Evolutionary conservation across 1,140 invertebrate genomes (phyloP).

Genomic region (Drosophila grimshawi): DNA sequence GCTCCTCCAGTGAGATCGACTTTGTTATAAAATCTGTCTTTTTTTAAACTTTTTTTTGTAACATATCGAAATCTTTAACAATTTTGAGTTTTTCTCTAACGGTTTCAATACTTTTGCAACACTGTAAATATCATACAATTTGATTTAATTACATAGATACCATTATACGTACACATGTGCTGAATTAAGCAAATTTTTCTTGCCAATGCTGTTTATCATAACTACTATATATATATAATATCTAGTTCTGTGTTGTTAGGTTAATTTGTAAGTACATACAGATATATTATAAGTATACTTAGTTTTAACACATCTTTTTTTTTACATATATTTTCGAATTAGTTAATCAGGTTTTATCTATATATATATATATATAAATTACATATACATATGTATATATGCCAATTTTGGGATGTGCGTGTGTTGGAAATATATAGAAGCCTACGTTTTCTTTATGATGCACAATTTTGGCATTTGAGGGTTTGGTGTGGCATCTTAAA

Average conservation of each 20-base stretch:
- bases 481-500: conserved; percentile 70
- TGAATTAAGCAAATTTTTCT: conserved; percentile 60
- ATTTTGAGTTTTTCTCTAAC: conserved; percentile 25
- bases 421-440: conserved; percentile 27
- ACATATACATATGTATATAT: conserved; percentile 11
- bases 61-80: conserved; percentile 30
- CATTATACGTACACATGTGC: conserved; percentile 61
- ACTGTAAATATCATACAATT: conserved; percentile 45
- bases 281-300: conserved; percentile 13
- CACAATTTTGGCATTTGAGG: conserved; percentile 37
- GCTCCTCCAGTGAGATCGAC: conserved; percentile 10
- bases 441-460: conserved; percentile 78
- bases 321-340: conserved; percentile 21
- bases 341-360: conserved; percentile 18
- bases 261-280: conserved; percentile 22
- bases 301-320: conserved; percentile 8
- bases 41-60: conserved; percentile 11
- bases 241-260: conserved; percentile 18
- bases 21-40: conserved; percentile 4
- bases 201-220: conserved; percentile 34
- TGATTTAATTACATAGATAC: conserved; percentile 64
- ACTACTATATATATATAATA: conserved; percentile 23
- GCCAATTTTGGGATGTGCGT: conserved; percentile 8
- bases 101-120: conserved; percentile 22
- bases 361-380: conserved; percentile 9